Evolutionary conservation across 2,113 vertebrate species (phyloP), one percentile per base, ranked within the genome.

Genomic region (Podarcis cretensis): DNA sequence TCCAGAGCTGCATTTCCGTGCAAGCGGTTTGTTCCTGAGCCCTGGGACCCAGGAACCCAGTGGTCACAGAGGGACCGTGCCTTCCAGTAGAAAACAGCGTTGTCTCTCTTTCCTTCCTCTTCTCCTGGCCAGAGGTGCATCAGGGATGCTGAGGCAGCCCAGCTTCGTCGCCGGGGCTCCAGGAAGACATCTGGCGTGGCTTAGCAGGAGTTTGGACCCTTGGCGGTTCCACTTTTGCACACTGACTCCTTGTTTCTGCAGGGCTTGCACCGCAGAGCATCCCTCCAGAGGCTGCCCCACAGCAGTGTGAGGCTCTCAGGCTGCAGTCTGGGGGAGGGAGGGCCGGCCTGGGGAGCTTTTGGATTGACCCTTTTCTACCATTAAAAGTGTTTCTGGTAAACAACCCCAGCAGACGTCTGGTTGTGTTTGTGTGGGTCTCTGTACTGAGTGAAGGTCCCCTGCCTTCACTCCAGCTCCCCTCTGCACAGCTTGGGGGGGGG

Each of bases 371-470:
- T 76, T 63, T 85, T 40, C 73, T 76, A 16, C 37, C 32, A 85
- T 76, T 85, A 85, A 76, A 77, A 63, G 84, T 75, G 35, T 76
- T 71, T 76, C 74, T 65, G 32, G 30, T 59, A 80, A 80, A 80
- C 6, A 20, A 8, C 3, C 0, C 1, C 4, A 27, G 12, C 21
- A 40, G 25, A 13, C 16, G 43, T n/a, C 4, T 43, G 37, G 7
- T 43, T n/a, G 35, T 69, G 37, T 63, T 25, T 9, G 1, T 75
- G 2, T 16, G 14, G 3, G 48, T 23, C 54, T 63, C 30, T 8
- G 12, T 7, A 10, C 30, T 32, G 74, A 40, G 23, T 32, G 57
- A 21, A 7, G 48, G 48, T 30, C n/a, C 12, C 2, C 1, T 0
- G 10, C 48, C 27, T 35, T 59, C 18, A 18, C 5, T 5, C 25